phyloP scores from a whole-genome alignment of 2,888 invertebrate species.

The Rhorus exstirpatorius region DNA sequence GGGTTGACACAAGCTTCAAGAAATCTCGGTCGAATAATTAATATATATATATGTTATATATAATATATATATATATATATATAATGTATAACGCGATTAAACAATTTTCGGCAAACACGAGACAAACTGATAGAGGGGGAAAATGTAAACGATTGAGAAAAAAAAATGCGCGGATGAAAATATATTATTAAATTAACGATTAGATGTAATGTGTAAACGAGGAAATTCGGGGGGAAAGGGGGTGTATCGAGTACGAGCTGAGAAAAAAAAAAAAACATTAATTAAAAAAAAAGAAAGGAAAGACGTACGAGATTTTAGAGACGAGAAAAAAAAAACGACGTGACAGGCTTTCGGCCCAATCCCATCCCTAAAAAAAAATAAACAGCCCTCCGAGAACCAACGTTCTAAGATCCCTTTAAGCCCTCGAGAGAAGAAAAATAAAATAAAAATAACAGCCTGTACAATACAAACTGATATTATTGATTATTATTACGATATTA shows the following conservation, averaged over 20 bases:
- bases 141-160: conserved; percentile 39
- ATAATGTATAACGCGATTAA: too few species aligned
- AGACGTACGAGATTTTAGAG: conserved; percentile 70
- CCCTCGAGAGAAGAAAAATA: conserved; percentile 63
- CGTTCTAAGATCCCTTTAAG: conserved; percentile 59
- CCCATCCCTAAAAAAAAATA: conserved; percentile 11
- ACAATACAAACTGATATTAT: conserved; percentile 85
- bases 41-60: too few species aligned
- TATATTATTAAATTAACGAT: conserved; percentile 71
- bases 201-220: conserved; percentile 72
- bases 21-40: conserved; percentile 17
- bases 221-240: conserved; percentile 52
- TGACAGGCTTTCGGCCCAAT: conserved; percentile 72
- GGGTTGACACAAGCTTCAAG: not conserved
- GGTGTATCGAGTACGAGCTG: conserved; percentile 62
- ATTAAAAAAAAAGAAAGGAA: conserved; percentile 52
- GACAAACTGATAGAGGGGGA: not conserved
- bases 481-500: conserved; percentile 83
- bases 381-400: conserved; percentile 46
- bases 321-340: conserved; percentile 55
- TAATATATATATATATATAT: too few species aligned
- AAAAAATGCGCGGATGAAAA: conserved; percentile 64
- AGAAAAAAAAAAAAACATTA: conserved; percentile 38
- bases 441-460: conserved; percentile 80
- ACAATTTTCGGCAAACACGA: conserved; percentile 11